Conservation (phyloP, 1,140 invertebrate genomes). For the Lepidurus arcticus region DNA sequence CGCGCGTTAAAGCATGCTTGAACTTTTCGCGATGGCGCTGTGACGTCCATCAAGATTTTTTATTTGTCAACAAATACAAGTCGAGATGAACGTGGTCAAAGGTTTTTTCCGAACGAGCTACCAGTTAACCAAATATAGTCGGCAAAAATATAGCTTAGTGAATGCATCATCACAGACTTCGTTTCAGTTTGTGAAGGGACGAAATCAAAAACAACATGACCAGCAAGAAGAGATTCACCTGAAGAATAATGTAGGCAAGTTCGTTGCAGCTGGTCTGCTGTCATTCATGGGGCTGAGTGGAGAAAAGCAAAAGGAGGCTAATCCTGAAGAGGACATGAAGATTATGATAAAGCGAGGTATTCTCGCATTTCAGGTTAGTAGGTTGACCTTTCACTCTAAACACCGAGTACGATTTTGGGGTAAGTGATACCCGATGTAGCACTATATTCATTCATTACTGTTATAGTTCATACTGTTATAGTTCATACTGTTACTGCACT, state of each 20-base stretch:
- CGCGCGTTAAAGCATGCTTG: neutral
- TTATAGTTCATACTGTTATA: too few species aligned
- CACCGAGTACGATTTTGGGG: too few species aligned
- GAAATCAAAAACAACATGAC: neutral
- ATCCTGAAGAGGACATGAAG: constrained; percentile 61
- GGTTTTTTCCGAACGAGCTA: neutral
- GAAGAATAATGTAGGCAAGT: neutral
- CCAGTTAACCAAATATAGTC: neutral
- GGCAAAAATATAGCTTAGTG: too few species aligned
- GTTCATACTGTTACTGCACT: too few species aligned
- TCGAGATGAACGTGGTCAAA: neutral
- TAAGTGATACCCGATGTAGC: too few species aligned
- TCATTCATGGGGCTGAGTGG: constrained; percentile 40
- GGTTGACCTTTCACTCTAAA: neutral
- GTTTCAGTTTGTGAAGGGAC: neutral
- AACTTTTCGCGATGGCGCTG: neutral
- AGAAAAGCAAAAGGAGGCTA: constrained; percentile 49
- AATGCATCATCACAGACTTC: too few species aligned
- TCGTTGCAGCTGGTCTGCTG: constrained; percentile 42
- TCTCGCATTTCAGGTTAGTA: constrained; percentile 34
- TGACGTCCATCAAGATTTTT: neutral
- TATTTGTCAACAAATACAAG: neutral
- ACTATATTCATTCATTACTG: too few species aligned
- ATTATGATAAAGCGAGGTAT: constrained; percentile 63
- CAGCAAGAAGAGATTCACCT: neutral